phyloP scores from a whole-genome alignment of 2,113 vertebrate genomes.

The Anser cygnoides region DNA sequence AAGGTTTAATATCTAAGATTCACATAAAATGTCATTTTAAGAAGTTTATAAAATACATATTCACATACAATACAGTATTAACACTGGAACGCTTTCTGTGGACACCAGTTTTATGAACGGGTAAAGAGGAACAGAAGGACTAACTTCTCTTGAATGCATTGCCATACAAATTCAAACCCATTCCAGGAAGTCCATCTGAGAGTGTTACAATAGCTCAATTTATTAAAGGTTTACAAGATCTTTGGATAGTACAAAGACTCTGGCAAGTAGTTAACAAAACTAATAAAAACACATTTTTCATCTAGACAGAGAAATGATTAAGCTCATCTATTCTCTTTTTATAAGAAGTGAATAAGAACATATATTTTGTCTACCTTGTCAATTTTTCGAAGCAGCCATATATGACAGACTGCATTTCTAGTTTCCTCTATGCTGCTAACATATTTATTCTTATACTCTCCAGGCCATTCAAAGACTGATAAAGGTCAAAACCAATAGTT shows the following conservation, averaged over 20 bases:
- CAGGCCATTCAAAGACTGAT: background rate
- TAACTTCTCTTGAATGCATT: background rate
- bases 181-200: background rate
- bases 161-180: background rate
- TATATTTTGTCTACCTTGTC: background rate
- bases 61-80: background rate
- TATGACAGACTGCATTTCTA: background rate
- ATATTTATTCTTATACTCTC: background rate
- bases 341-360: background rate
- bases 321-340: background rate
- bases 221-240: slow-evolving; percentile 15
- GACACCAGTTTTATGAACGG: background rate
- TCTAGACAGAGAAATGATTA: background rate
- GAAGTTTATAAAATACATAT: background rate
- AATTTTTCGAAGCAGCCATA: background rate
- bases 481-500: background rate
- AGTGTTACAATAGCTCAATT: background rate
- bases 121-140: background rate
- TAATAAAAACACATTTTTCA: background rate
- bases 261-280: background rate
- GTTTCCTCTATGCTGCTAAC: background rate
- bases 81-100: background rate
- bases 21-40: background rate
- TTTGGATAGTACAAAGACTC: background rate
- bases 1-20: background rate